Evolutionary conservation across 2,888 invertebrate genomes (phyloP).

Genomic region (Melitaea athalia): DNA sequence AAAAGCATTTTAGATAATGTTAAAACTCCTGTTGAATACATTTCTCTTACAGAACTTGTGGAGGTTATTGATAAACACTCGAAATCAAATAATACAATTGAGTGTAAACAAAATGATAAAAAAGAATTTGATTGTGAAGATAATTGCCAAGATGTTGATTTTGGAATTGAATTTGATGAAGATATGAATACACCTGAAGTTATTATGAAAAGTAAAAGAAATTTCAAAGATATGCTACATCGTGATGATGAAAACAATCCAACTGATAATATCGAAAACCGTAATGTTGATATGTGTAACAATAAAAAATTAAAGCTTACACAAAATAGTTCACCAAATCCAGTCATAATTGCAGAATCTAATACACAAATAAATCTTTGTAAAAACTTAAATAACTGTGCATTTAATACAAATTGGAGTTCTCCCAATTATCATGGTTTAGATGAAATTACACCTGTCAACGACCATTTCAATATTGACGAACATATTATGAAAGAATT

Average conservation of each 20-base stretch:
- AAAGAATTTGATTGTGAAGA: neutral
- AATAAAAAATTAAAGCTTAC: constrained; percentile 6
- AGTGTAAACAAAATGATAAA: constrained; percentile 9
- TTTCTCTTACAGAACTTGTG: constrained; percentile 54
- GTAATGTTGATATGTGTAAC: neutral
- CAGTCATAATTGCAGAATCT: constrained; percentile 13
- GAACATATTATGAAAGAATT: constrained; percentile 37
- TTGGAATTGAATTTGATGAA: neutral
- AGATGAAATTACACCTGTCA: neutral
- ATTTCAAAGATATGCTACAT: constrained; percentile 1
- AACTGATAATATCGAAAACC: neutral
- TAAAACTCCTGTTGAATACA: constrained; percentile 37
- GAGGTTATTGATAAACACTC: constrained; percentile 45
- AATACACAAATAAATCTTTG: neutral
- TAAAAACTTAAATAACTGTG: neutral
- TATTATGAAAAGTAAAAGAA: constrained; percentile 4
- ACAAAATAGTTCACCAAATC: constrained; percentile 6
- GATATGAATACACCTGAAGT: neutral
- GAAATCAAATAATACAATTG: neutral
- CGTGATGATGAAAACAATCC: neutral
- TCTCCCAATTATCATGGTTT: neutral
- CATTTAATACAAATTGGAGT: neutral
- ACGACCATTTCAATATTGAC: constrained; percentile 32
- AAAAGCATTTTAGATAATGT: constrained; percentile 54
- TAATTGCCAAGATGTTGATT: neutral